These are phyloP conservation scores for Grammomys dolichurus DNA, from an alignment of 2,113 vertebrate species.

Conservation along the genomic window DNA sequence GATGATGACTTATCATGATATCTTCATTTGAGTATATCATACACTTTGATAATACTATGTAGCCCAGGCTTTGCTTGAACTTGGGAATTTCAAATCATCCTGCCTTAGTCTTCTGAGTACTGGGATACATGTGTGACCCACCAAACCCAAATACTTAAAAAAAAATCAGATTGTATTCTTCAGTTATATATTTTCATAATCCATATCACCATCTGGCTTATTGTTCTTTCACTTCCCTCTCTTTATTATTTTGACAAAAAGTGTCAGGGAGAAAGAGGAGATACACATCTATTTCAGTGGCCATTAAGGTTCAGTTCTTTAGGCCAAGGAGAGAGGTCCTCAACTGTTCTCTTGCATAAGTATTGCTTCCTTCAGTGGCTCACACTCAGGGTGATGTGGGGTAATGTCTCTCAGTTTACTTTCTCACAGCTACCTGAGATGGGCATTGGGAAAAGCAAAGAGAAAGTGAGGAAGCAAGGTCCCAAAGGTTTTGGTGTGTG, in stretches of 20 bases:
- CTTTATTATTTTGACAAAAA: background rate
- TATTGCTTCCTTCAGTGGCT: background rate
- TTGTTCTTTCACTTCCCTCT: background rate
- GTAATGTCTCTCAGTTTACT: background rate
- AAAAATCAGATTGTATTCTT: background rate
- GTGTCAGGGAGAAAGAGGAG: background rate
- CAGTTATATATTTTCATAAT: background rate
- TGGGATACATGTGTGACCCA: background rate
- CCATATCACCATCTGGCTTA: background rate
- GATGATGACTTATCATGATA: too few species aligned
- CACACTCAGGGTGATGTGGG: background rate
- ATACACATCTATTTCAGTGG: rapidly evolving
- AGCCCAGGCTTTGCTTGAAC: background rate
- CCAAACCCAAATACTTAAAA: background rate
- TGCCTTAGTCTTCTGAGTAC: background rate
- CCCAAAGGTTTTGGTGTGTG: background rate
- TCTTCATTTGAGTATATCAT: background rate
- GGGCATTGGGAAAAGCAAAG: background rate
- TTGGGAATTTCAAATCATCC: background rate
- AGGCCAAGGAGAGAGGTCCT: background rate
- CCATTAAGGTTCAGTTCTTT: background rate
- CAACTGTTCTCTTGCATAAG: rapidly evolving
- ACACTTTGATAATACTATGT: background rate
- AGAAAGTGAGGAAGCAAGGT: too few species aligned
- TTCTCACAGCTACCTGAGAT: background rate